Percentiles rank a stretch among this genome's conserved stretches.
These are phyloP conservation scores for Aptenodytes patagonicus DNA, from an alignment of 2,113 vertebrate species.

Conservation along the genomic window DNA sequence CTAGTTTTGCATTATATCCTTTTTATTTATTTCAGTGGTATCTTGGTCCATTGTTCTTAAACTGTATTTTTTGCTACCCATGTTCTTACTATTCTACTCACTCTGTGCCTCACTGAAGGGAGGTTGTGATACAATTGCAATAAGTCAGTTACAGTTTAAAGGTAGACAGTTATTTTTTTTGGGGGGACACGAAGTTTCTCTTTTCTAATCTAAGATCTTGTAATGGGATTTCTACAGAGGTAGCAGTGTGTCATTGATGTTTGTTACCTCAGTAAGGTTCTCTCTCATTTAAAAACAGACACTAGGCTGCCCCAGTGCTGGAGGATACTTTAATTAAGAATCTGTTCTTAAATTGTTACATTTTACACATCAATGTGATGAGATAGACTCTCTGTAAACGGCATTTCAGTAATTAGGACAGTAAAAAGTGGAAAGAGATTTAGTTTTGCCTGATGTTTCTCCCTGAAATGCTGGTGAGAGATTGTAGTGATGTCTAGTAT, in stretches of 20 bases:
- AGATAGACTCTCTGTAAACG: not conserved
- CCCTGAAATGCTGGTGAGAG: not conserved
- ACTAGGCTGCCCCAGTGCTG: not conserved
- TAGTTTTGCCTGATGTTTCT: not conserved
- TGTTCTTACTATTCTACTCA: not conserved
- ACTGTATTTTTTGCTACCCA: not conserved
- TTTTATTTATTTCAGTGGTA: not conserved
- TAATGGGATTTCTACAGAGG: not conserved
- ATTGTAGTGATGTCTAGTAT: not conserved
- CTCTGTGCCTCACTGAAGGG: not conserved
- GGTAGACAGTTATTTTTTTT: not conserved
- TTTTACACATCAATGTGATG: not conserved
- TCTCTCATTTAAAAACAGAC: not conserved
- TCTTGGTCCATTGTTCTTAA: not conserved
- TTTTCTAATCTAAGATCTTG: not conserved
- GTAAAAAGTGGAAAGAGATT: not conserved
- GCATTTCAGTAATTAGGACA: not conserved
- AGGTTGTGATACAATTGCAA: not conserved
- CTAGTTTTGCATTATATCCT: not conserved
- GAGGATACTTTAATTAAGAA: not conserved
- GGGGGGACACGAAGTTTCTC: not conserved
- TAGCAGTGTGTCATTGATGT: not conserved
- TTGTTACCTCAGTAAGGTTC: not conserved
- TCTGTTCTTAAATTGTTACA: not conserved
- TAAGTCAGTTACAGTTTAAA: not conserved